Evolutionary conservation across 2,797 vertebrate species (phyloP).

Genomic region (Hippocampus kuda): DNA sequence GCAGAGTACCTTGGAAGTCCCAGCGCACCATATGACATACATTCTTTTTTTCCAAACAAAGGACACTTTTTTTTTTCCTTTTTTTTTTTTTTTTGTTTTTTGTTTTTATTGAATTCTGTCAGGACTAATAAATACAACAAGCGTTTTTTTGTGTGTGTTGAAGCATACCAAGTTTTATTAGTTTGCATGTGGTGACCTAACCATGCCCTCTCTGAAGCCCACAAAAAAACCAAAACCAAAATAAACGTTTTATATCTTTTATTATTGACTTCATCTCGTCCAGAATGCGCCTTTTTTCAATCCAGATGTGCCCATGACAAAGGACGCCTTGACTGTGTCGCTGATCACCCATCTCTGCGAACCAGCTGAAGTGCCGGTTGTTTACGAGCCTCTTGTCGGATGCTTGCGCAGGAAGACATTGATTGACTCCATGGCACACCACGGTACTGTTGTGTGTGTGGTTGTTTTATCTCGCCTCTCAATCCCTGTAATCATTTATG

Average conservation of each 20-base stretch:
- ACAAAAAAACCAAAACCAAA: background rate
- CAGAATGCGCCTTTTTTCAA: background rate
- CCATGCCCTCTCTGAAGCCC: background rate
- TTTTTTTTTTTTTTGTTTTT: background rate
- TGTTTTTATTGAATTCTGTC: background rate
- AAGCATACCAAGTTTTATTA: background rate
- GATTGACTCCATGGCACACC: background rate
- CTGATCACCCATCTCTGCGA: background rate
- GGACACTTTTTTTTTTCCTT: background rate
- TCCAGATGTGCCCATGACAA: background rate
- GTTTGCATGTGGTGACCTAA: background rate
- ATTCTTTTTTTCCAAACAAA: background rate
- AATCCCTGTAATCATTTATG: background rate
- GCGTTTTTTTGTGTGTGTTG: background rate
- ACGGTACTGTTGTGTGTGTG: background rate
- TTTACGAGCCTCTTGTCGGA: background rate
- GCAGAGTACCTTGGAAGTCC: background rate
- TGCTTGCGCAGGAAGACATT: background rate
- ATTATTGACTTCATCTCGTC: background rate
- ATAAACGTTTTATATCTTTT: background rate
- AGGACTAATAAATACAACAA: background rate
- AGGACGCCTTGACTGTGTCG: background rate
- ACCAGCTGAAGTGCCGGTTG: background rate
- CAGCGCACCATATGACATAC: too few relatives aligned
- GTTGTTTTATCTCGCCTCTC: background rate